Conservation (phyloP, 2,888 invertebrate genomes). For the Poecilobothrus nobilitatus region DNA sequence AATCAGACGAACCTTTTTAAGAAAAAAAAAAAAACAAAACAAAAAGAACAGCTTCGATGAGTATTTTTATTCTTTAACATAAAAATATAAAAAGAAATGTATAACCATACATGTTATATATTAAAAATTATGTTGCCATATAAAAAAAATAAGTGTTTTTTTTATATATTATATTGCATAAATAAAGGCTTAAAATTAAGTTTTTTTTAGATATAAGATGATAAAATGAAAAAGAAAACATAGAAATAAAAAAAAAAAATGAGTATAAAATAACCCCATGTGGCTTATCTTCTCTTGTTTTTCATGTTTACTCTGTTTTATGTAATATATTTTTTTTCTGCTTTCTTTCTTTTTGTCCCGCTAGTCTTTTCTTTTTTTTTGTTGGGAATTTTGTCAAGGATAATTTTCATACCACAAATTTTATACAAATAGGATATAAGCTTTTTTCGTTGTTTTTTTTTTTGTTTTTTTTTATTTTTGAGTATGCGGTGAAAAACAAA, state of each 20-base stretch:
- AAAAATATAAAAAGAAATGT: neutral
- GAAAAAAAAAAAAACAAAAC: too few species aligned
- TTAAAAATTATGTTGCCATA: too few species aligned
- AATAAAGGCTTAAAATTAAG: neutral
- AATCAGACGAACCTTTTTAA: too few species aligned
- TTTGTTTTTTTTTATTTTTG: neutral
- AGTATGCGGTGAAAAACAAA: neutral
- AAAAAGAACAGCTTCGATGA: too few species aligned
- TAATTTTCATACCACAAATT: slow-evolving; percentile 3
- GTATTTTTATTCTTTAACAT: too few species aligned
- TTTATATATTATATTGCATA: neutral
- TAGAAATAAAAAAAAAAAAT: neutral
- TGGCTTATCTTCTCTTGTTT: neutral
- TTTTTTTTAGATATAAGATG: neutral
- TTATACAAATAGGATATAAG: neutral
- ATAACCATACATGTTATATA: neutral
- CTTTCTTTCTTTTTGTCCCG: too few species aligned
- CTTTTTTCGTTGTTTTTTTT: neutral
- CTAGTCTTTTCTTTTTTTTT: neutral
- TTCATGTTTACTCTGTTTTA: neutral
- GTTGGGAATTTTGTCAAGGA: neutral
- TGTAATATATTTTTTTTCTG: too few species aligned
- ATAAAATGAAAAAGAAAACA: neutral
- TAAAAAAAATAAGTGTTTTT: too few species aligned
- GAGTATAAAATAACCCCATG: neutral